Evolutionary conservation across 2,113 vertebrate genomes (phyloP).

Genomic region (Glaucomys volans): DNA sequence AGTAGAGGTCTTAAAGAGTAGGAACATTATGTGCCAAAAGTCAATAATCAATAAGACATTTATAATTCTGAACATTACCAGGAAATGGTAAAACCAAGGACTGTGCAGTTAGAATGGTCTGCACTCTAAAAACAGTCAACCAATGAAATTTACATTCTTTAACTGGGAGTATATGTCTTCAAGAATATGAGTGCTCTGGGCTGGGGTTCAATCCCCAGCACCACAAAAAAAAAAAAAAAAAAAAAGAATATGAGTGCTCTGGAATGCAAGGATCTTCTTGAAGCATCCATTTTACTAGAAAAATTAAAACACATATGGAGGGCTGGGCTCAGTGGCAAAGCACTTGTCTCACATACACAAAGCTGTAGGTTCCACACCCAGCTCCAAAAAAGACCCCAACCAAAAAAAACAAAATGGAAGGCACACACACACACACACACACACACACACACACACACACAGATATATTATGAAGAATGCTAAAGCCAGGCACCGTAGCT

Average conservation of each 20-base stretch:
- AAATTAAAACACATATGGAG: constrained; percentile 4
- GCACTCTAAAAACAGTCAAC: not conserved
- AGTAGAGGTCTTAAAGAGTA: not conserved
- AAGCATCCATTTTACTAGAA: constrained; percentile 39
- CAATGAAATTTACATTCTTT: not conserved
- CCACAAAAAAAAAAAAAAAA: no score
- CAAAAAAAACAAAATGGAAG: no score
- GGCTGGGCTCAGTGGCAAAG: no score
- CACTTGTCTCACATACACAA: no score
- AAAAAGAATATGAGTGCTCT: not conserved
- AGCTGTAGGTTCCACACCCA: no score
- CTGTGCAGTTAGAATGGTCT: not conserved
- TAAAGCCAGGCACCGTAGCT: not conserved
- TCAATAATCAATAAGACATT: not conserved
- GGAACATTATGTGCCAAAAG: not conserved
- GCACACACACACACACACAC: no score
- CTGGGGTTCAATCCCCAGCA: no score
- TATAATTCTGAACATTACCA: constrained; percentile 10
- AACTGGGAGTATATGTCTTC: not conserved
- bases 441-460: no score
- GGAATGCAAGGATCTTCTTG: not conserved
- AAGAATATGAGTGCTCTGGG: not conserved
- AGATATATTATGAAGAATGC: not conserved
- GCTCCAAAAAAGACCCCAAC: no score
- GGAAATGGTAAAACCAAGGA: constrained; percentile 12